These are phyloP conservation scores for Psammodynastes pulverulentus DNA, from an alignment of 2,113 vertebrate genomes.

Conservation along the genomic window DNA sequence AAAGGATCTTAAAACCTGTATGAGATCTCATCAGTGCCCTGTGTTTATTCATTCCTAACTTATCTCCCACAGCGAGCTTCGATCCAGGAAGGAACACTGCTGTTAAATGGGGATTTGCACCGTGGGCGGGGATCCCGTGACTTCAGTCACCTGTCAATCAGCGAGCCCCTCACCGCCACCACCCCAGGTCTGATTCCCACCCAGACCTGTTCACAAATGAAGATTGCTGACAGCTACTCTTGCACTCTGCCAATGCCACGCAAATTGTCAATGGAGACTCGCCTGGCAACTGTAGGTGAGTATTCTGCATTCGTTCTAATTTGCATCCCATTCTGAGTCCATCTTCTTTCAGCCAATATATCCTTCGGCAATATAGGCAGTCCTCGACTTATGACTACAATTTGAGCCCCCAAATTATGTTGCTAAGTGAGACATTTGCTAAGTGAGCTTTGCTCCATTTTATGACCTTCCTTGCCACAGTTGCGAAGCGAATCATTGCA, in stretches of 20 bases:
- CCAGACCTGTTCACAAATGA: constrained; percentile 28
- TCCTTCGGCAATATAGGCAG: not conserved
- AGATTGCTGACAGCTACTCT: constrained; percentile 70
- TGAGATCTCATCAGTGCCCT: constrained; percentile 34
- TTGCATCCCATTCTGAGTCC: too few relatives aligned
- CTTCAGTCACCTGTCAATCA: constrained; percentile 10
- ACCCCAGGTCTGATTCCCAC: not conserved
- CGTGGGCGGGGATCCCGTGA: constrained; percentile 12
- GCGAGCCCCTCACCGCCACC: constrained; percentile 5
- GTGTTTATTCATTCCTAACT: not conserved
- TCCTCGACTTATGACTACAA: not conserved
- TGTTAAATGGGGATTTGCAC: constrained; percentile 71
- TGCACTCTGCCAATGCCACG: constrained; percentile 77
- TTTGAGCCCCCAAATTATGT: not conserved
- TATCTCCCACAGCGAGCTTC: constrained; percentile 70
- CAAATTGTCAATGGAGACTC: constrained; percentile 71
- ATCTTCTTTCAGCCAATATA: not conserved
- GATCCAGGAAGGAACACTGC: constrained; percentile 75
- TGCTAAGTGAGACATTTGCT: not conserved
- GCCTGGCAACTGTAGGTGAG: constrained; percentile 71
- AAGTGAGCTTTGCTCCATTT: not conserved
- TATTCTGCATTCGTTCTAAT: not conserved
- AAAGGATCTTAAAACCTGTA: not conserved
- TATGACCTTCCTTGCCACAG: not conserved
- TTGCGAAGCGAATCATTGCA: not conserved